phyloP scores from a whole-genome alignment of 2,797 vertebrate species.

The Callimico goeldii region DNA sequence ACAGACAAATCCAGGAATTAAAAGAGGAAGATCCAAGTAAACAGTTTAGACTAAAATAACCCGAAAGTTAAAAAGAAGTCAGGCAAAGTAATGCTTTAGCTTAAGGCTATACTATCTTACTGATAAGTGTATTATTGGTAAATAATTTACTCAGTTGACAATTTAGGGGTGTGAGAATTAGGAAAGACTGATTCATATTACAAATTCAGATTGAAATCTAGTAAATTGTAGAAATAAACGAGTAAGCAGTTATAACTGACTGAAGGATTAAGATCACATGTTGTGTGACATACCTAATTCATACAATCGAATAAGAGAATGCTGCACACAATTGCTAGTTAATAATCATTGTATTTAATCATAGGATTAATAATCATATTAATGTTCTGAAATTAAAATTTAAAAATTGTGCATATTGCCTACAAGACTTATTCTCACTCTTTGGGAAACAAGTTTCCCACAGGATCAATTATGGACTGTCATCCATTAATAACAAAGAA shows the following conservation, averaged over 20 bases:
- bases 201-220: constrained; percentile 26
- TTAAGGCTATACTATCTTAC: background rate
- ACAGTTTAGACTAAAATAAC: background rate
- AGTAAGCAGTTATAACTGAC: background rate
- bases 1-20: background rate
- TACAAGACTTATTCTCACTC: background rate
- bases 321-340: background rate
- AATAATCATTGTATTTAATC: background rate
- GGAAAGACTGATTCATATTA: background rate
- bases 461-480: background rate
- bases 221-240: background rate
- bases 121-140: background rate
- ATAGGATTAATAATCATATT: background rate
- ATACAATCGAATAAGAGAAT: background rate
- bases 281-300: background rate
- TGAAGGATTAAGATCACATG: background rate
- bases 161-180: background rate
- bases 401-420: background rate
- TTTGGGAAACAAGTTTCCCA: background rate
- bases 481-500: background rate
- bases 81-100: background rate
- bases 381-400: background rate
- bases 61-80: background rate
- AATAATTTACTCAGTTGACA: background rate
- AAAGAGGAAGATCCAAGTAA: background rate